Evolutionary conservation across 2,888 invertebrate species (phyloP).

Genomic region (Dione vanillae): DNA sequence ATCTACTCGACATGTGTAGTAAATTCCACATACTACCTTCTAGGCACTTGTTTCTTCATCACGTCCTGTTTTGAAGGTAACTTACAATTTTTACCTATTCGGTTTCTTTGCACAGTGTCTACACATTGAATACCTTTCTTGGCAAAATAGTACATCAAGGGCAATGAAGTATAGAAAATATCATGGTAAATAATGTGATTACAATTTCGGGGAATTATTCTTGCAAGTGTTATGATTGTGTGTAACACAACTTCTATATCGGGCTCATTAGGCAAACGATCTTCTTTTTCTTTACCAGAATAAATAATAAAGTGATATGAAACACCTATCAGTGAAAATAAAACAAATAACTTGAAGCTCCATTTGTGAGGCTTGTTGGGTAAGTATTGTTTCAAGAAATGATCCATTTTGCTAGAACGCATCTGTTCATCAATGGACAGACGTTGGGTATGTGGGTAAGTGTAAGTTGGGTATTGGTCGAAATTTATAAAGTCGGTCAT

Average conservation of each 20-base stretch:
- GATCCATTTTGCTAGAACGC: constrained; percentile 26
- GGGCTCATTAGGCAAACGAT: constrained; percentile 23
- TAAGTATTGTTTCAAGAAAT: constrained; percentile 31
- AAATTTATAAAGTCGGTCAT: too few relatives aligned
- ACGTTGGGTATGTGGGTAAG: too few relatives aligned
- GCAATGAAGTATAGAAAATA: constrained; percentile 29
- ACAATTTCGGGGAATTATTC: constrained; percentile 10
- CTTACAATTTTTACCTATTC: constrained; percentile 40
- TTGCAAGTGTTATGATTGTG: constrained; percentile 19
- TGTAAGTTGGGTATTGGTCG: too few relatives aligned
- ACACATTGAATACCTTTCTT: constrained; percentile 27
- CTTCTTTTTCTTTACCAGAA: constrained; percentile 27
- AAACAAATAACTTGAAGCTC: constrained; percentile 34
- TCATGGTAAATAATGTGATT: constrained; percentile 27
- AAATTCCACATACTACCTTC: constrained; percentile 39
- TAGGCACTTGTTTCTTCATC: constrained; percentile 35
- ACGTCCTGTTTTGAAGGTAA: constrained; percentile 35
- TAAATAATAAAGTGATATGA: constrained; percentile 25
- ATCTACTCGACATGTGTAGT: constrained; percentile 34
- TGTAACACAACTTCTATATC: too few relatives aligned
- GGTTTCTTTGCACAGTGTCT: constrained; percentile 39
- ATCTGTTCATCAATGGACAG: neutral
- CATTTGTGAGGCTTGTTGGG: constrained; percentile 31
- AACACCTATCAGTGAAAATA: constrained; percentile 28
- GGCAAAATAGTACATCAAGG: too few relatives aligned